Percentiles rank a stretch among this genome's conserved stretches.
Evolutionary conservation across 2,888 invertebrate genomes (phyloP).

Genomic region (Plebejus anna): DNA sequence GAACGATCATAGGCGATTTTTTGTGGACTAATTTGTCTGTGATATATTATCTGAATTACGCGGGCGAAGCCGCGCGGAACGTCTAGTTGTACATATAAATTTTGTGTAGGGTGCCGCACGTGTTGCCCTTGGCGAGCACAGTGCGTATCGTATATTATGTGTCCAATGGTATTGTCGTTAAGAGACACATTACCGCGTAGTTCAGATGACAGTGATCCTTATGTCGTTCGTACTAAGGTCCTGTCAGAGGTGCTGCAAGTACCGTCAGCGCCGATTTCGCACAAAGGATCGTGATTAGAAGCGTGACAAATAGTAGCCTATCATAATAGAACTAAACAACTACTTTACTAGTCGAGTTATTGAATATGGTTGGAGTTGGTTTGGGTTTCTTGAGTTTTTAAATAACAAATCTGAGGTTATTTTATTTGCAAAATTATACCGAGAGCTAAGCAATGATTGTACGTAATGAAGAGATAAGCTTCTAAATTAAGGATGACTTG

Average conservation of each 20-base stretch:
- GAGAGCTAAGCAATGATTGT: too few relatives aligned
- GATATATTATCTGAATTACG: too few relatives aligned
- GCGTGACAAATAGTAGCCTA: conserved; percentile 4
- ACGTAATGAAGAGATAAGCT: background rate
- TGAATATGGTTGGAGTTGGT: background rate
- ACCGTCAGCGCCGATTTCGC: background rate
- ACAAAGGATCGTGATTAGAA: conserved; percentile 17
- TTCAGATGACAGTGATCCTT: background rate
- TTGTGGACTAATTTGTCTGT: too few relatives aligned
- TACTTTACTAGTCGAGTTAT: background rate
- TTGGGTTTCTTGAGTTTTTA: background rate
- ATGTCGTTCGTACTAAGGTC: background rate
- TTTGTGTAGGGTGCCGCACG: conserved; percentile 8
- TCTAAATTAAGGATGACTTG: background rate
- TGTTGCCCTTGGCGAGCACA: conserved; percentile 4
- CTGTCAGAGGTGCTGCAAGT: background rate
- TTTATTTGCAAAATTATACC: background rate
- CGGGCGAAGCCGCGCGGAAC: too few relatives aligned
- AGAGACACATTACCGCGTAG: background rate
- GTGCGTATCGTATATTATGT: conserved; percentile 1
- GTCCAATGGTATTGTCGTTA: background rate
- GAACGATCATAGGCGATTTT: too few relatives aligned
- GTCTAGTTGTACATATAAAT: background rate
- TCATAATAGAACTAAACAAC: background rate
- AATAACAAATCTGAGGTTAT: background rate